A percentile compares a stretch with the other conserved stretches of the same genome.
These are phyloP conservation scores for Lumbricus terrestris DNA, from an alignment of 2,888 invertebrate species.

Conservation along the genomic window DNA sequence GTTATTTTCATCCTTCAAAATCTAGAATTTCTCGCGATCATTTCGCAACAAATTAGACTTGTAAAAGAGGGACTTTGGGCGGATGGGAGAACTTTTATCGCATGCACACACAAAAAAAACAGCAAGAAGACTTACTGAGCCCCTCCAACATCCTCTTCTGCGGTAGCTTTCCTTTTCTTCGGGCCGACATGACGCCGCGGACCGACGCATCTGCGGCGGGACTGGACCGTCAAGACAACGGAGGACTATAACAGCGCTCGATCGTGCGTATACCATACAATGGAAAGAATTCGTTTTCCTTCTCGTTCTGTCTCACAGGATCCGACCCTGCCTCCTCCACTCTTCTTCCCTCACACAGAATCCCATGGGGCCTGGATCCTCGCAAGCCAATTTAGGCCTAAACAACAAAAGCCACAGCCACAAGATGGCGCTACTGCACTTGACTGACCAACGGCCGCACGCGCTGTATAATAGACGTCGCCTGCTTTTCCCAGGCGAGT, in stretches of 20 bases:
- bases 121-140: conserved; percentile 3
- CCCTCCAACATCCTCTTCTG: neutral
- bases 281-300: neutral
- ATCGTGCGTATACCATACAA: neutral
- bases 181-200: neutral
- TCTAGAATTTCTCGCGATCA: neutral
- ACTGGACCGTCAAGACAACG: conserved; percentile 3
- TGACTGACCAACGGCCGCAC: conserved; percentile 3
- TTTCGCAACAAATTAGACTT: neutral
- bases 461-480: neutral
- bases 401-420: conserved; percentile 3
- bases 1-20: neutral
- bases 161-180: conserved; percentile 3
- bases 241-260: neutral
- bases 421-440: conserved; percentile 3
- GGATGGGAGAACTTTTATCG: neutral
- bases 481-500: neutral
- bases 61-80: neutral
- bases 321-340: neutral
- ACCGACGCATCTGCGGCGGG: neutral
- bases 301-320: neutral
- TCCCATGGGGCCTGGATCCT: neutral
- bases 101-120: neutral
- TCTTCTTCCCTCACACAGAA: neutral
- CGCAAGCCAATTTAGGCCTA: neutral